phyloP scores from a whole-genome alignment of 1,140 invertebrate genomes.

The Drosophila littoralis region DNA sequence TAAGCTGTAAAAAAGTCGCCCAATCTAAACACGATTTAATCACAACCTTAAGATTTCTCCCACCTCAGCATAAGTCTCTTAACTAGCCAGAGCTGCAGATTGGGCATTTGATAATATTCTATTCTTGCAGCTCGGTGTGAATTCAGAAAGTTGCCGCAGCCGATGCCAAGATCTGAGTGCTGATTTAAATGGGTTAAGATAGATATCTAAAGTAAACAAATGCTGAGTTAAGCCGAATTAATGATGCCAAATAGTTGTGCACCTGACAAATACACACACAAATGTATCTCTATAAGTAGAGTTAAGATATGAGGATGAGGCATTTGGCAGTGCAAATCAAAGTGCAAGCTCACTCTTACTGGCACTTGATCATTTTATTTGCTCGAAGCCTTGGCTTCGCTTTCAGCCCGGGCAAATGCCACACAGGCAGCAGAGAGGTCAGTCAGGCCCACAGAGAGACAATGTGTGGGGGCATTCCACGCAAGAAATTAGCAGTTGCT shows the following conservation, averaged over 20 bases:
- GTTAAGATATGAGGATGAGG: not conserved
- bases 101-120: no score
- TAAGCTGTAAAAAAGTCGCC: no score
- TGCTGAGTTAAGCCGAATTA: not conserved
- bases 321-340: not conserved
- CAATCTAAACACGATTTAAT: no score
- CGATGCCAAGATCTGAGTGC: not conserved
- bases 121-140: not conserved
- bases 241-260: not conserved
- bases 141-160: not conserved
- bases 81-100: no score
- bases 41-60: no score
- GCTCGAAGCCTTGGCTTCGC: no score
- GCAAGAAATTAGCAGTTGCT: slow-evolving; percentile 30
- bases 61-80: no score
- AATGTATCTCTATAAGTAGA: not conserved
- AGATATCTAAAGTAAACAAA: slow-evolving; percentile 1
- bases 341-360: not conserved
- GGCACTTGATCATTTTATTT: no score
- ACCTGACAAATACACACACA: not conserved
- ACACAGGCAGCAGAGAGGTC: not conserved
- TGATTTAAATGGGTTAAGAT: not conserved
- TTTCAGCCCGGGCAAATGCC: not conserved
- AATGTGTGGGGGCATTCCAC: slow-evolving; percentile 2
- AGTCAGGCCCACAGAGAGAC: slow-evolving; percentile 2